phyloP scores from a whole-genome alignment of 2,797 vertebrate genomes.

The Leptoclinus maculatus region DNA sequence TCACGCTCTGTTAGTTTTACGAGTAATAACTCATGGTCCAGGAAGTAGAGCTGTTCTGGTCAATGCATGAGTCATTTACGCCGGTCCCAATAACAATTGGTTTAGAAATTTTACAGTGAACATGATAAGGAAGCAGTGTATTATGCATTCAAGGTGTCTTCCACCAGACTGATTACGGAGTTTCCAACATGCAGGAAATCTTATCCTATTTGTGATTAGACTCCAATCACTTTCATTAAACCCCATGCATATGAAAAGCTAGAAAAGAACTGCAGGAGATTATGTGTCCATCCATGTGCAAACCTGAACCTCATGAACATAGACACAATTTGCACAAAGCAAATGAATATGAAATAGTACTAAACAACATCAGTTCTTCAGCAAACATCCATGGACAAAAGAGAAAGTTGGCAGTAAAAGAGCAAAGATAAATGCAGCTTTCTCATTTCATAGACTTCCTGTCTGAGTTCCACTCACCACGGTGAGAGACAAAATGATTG shows the following conservation, averaged over 20 bases:
- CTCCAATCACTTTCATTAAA: not conserved
- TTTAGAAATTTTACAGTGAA: not conserved
- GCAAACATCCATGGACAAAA: not conserved
- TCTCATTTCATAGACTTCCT: not conserved
- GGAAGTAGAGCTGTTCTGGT: slow-evolving; percentile 16
- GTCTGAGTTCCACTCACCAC: not conserved
- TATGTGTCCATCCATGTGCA: not conserved
- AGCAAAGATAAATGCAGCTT: not conserved
- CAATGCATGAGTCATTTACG: slow-evolving; percentile 32
- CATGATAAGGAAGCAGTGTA: slow-evolving; percentile 35
- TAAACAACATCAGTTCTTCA: not conserved
- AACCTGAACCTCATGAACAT: not conserved
- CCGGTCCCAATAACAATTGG: not conserved
- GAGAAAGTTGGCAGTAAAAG: not conserved
- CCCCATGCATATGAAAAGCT: not conserved
- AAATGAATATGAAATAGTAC: not conserved
- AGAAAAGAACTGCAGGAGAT: not conserved
- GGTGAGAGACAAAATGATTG: fast-evolving
- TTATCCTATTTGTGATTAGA: not conserved
- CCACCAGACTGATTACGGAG: not conserved
- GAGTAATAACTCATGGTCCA: slow-evolving; percentile 11
- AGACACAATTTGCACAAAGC: not conserved
- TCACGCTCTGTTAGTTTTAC: not conserved
- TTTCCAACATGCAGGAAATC: not conserved
- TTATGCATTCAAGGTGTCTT: not conserved